Evolutionary conservation across 2,888 invertebrate genomes (phyloP).

Genomic region (Homarus gammarus): DNA sequence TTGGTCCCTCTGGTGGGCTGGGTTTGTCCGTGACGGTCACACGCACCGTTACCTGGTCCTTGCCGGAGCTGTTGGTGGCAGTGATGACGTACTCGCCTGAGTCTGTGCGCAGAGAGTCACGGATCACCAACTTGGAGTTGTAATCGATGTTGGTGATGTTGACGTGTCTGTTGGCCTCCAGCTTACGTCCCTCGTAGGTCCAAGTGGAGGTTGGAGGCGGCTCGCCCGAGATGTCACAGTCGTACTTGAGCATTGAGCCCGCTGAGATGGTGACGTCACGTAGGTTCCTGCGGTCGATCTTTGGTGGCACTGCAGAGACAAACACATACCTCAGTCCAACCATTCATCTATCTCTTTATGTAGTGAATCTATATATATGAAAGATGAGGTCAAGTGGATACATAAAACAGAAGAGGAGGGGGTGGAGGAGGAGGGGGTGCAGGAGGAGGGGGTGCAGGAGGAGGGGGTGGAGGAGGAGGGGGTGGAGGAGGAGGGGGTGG

Average conservation of each 20-base stretch:
- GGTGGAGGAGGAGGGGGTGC: no score
- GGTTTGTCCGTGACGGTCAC: conserved; percentile 94
- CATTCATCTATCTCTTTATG: no score
- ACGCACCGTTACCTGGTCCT: conserved; percentile 89
- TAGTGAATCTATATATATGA: no score
- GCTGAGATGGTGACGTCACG: conserved; percentile 94
- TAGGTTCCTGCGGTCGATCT: conserved; percentile 95
- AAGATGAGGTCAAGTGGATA: no score
- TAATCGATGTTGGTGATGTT: conserved; percentile 91
- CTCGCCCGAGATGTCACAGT: conserved; percentile 94
- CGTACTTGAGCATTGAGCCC: conserved; percentile 94
- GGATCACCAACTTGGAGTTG: conserved; percentile 90
- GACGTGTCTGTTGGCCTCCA: conserved; percentile 85
- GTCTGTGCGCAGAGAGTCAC: conserved; percentile 89
- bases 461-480: no score
- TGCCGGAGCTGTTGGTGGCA: conserved; percentile 92
- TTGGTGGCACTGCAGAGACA: conserved; percentile 87
- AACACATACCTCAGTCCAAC: no score
- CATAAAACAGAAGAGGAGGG: no score
- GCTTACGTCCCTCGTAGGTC: conserved; percentile 90
- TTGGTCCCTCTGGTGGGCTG: conserved; percentile 91
- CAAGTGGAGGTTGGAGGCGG: conserved; percentile 96
- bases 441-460: no score
- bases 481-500: no score
- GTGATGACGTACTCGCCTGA: conserved; percentile 92